Evolutionary conservation across 37 sponge, comb jelly and placozoan species (phyloP), one percentile per base, ranked within the genome.

Genomic region (Oopsacas minuta): DNA sequence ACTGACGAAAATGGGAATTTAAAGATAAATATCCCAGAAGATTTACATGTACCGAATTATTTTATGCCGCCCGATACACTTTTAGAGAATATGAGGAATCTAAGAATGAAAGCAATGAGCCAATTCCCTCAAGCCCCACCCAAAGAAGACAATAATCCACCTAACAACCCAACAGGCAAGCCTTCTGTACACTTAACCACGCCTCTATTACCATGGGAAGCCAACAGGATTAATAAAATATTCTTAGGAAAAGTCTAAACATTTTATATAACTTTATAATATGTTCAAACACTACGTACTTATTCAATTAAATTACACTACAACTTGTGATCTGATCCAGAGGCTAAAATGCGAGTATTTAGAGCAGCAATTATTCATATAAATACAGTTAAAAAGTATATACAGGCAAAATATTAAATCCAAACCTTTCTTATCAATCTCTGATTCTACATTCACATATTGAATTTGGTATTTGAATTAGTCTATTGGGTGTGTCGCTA

Each of bases 151-250:
- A 22, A 12, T 46, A 10, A 10, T 25, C 75, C 75, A 32, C 75
- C 75, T 34, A 42, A 17, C 15, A 42, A 8, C 8, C 7, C 20
- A n/a, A 10, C 75, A 3, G 28, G 28, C 22, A 3, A 3, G 7
- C 75, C 75, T 10, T 61, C 75, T n/a, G 75, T 61, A 10, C 75
- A 61, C 28, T n/a, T 61, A 5, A 61, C 75, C 75, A 61, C 75
- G 28, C 75, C 75, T 12, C 75, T 61, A 32, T n/a, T 61, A 5
- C 75, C 75, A 10, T 61, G 75, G 75, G 75, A 61, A n/a, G 75
- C 75, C 7, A 61, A n/a, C 75, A 61, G 75, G 75, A 61, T 61
- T n/a, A 61, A 61, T n/a, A 61, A 61, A 61, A 61, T 61, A 61
- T 61, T 61, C 75, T 61, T 61, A 61, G 75, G 75, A 12, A 61